Percentiles rank a stretch among this genome's conserved stretches.
Evolutionary conservation across 1,140 invertebrate species (phyloP).

Genomic region (Calliphora vicina): DNA sequence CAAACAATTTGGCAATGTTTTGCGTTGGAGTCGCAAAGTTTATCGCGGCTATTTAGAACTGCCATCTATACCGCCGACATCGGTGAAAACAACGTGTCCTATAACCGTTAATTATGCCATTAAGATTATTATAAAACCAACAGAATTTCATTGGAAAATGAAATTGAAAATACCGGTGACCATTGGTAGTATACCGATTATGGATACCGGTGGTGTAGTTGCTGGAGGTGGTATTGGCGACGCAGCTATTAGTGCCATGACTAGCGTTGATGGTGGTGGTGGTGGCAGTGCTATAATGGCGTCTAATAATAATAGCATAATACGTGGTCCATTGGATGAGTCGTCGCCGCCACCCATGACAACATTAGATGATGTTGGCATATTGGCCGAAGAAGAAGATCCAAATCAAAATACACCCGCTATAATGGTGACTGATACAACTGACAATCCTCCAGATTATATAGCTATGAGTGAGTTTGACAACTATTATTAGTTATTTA

Average conservation of each 20-base stretch:
- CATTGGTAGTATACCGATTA: slow-evolving; percentile 69
- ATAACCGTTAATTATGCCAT: slow-evolving; percentile 76
- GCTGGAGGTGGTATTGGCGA: slow-evolving; percentile 34
- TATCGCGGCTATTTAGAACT: slow-evolving; percentile 66
- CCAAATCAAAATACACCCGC: slow-evolving; percentile 44
- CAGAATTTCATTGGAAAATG: slow-evolving; percentile 66
- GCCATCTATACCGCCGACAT: slow-evolving; percentile 76
- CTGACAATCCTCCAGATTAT: slow-evolving; percentile 60
- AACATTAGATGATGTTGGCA: slow-evolving; percentile 35
- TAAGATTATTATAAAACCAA: slow-evolving; percentile 66
- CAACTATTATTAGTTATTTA: background rate
- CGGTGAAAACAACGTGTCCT: slow-evolving; percentile 73
- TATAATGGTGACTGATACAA: slow-evolving; percentile 54
- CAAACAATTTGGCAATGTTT: slow-evolving; percentile 67
- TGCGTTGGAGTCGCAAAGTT: slow-evolving; percentile 62
- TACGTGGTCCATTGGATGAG: background rate
- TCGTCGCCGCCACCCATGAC: background rate
- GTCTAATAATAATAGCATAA: background rate
- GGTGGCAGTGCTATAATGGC: slow-evolving; percentile 39
- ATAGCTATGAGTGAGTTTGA: slow-evolving; percentile 56
- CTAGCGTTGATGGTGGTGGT: too few species aligned
- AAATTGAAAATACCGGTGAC: slow-evolving; percentile 65
- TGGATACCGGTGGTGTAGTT: slow-evolving; percentile 53
- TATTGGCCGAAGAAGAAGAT: slow-evolving; percentile 38
- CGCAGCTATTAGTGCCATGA: slow-evolving; percentile 37